Conservation (phyloP, 2,113 vertebrate species). For the Steatornis caripensis region DNA sequence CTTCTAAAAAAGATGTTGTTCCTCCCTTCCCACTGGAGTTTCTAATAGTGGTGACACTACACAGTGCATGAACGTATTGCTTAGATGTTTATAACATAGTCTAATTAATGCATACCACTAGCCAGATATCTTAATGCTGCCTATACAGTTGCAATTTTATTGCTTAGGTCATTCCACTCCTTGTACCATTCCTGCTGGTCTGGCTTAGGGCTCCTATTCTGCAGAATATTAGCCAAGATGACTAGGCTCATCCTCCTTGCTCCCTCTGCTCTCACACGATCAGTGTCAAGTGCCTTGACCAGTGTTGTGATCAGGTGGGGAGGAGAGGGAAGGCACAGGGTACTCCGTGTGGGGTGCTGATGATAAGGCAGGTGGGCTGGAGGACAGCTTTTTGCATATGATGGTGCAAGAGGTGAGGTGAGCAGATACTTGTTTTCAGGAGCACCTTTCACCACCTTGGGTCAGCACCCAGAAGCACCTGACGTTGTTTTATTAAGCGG, state of each 20-base stretch:
- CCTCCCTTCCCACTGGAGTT: not conserved
- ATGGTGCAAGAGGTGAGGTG: too few species aligned
- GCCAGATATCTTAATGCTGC: not conserved
- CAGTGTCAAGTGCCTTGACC: not conserved
- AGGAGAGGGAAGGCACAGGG: not conserved
- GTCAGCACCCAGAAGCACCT: not conserved
- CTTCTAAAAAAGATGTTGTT: not conserved
- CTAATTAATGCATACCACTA: not conserved
- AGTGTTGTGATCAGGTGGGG: rapidly evolving
- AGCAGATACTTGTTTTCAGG: not conserved
- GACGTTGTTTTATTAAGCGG: rapidly evolving
- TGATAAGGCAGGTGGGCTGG: not conserved
- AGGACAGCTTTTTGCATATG: not conserved
- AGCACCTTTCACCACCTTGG: not conserved
- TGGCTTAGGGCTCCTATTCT: not conserved
- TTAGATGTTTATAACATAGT: not conserved
- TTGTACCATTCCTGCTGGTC: too few species aligned
- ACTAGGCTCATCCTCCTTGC: not conserved
- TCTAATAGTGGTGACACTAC: not conserved
- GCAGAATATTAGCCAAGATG: not conserved
- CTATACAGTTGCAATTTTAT: not conserved
- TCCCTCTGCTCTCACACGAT: not conserved
- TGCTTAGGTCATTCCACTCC: not conserved
- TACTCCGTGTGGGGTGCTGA: not conserved
- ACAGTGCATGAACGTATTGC: too few species aligned